Evolutionary conservation across 2,888 invertebrate species (phyloP), one percentile per base, ranked within the genome.

Genomic region (Tetranychus truncatus): DNA sequence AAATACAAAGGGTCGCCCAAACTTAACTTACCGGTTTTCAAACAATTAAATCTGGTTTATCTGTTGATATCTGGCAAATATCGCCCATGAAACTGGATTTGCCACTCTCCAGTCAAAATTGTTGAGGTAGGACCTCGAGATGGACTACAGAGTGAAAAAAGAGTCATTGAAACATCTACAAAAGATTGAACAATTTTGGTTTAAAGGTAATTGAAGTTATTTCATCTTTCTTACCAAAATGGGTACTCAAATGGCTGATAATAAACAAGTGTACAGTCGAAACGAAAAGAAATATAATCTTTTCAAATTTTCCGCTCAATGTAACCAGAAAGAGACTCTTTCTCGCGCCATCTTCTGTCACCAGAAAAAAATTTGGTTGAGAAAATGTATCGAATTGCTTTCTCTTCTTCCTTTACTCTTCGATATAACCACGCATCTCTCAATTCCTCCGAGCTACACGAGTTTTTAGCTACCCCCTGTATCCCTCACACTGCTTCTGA

Each of bases 111-210:
- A 79, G 88, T 94, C 21, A 88, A 90, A 80, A 89, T 99, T 77
- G 96, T 99, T 71, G 99, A 99, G 86, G 99, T 99, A 24, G 97
- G 97, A 0, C 94, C 97, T 0, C 86, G 99, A 80, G 99, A 99
- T 86, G 99, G 99, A 24, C 85, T 99, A 45, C 99, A 99, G 84
- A 99, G 99, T 86, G 96, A 99, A 84, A 85, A 89, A 80, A 83
- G 82, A 74, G 65, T 20, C 55, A 34, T 73, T 3, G 21, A n/a
- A 11, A 66, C 94, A 0, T 85, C 88, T 21, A 85, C 89, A 0
- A 99, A 99, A 86, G 87, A 81, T 84, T 99, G 67, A 90, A 92
- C 3, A 86, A 87, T 75, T 89, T 92, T 76, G 99, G 99, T 6
- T 84, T 99, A 34, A 87, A 87, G 82, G 85, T 88, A 34, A 91